Base-by-base conservation (phyloP, 2,113 vertebrate species). In the Romanogobio albipinnatus region DNA sequence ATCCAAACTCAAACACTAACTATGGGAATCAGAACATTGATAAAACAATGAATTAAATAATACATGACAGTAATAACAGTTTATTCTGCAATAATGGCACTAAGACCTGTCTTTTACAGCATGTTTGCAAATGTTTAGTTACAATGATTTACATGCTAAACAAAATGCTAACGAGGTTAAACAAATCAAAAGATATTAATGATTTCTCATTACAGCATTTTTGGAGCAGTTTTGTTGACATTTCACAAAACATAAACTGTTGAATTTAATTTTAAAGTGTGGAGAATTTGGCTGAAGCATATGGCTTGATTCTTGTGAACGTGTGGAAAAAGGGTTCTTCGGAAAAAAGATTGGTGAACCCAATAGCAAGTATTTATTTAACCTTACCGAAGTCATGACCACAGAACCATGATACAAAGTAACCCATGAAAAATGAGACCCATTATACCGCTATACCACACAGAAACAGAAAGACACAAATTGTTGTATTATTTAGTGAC, bases 401-500 rank as follows among this genome's bases (percentile, higher is more conserved):
- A 64, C 61, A 29, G 26, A 29, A 29, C 11, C 11, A 29, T 29
- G 24, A 14, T 14, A 5, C 26, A 62, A 39, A 39, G 5, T n/a
- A 11, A 24, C 58, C 58, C n/a, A 64, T 45, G 36, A 45, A 47
- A 73, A 73, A 62, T 62, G 1, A 26, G 59, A 62, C 24, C 10
- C 9, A 26, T 26, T 26, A 13, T 62, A 26, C 9, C 9, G n/a
- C 24, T 13, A 29, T 29, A 26, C 59, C n/a, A 62, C n/a, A 26
- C n/a, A 56, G 47, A 51, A 51, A 56, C 17, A 56, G 17, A 51
- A 76, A 80, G 36, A 17, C 33, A 17, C 70, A 64, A 73, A 77
- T 49, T 87, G 84, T 68, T 39, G 56, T 75, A 39, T 87, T 79
- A 84, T 51, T 19, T 85, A 86, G 80, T 84, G 84, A 76, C 59